These are phyloP conservation scores for Matsumurasca onukii DNA, from an alignment of 1,140 invertebrate species.

Conservation along the genomic window DNA sequence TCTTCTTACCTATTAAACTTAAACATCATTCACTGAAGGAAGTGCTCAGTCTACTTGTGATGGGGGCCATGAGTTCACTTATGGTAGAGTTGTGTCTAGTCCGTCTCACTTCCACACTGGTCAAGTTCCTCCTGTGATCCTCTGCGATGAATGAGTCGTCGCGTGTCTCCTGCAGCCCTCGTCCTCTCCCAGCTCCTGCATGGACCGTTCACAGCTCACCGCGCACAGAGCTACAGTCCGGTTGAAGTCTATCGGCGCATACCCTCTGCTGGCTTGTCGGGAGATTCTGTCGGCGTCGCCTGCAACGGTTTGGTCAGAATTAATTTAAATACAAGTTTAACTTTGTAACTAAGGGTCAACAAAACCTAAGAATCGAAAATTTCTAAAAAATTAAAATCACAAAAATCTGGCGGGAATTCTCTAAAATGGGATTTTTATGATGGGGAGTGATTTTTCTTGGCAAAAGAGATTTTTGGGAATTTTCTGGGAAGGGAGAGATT, in stretches of 20 bases:
- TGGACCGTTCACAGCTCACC: slow-evolving; percentile 45
- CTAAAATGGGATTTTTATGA: too few species aligned
- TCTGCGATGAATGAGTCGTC: slow-evolving; percentile 66
- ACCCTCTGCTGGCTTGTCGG: slow-evolving; percentile 64
- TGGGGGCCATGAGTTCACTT: slow-evolving; percentile 49
- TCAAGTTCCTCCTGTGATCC: slow-evolving; percentile 53
- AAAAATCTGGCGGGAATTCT: too few species aligned
- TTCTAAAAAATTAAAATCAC: too few species aligned
- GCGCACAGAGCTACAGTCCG: slow-evolving; percentile 81
- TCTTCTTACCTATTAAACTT: too few species aligned
- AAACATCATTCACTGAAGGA: slow-evolving; percentile 62
- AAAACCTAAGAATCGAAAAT: too few species aligned
- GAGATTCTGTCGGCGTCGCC: slow-evolving; percentile 49
- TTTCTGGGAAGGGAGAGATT: too few species aligned
- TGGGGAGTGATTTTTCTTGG: too few species aligned
- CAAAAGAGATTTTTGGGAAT: too few species aligned
- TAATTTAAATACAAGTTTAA: too few species aligned
- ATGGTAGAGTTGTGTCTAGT: slow-evolving; percentile 65
- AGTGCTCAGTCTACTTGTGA: slow-evolving; percentile 54
- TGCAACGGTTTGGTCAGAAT: too few species aligned
- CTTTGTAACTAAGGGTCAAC: too few species aligned
- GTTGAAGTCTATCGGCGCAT: slow-evolving; percentile 92
- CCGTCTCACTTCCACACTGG: slow-evolving; percentile 56
- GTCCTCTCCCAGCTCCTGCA: slow-evolving; percentile 55
- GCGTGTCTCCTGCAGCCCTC: slow-evolving; percentile 61